Percentiles rank a stretch among this genome's conserved stretches.
phyloP scores from a whole-genome alignment of 2,113 vertebrate species.

The Gallinago media region DNA sequence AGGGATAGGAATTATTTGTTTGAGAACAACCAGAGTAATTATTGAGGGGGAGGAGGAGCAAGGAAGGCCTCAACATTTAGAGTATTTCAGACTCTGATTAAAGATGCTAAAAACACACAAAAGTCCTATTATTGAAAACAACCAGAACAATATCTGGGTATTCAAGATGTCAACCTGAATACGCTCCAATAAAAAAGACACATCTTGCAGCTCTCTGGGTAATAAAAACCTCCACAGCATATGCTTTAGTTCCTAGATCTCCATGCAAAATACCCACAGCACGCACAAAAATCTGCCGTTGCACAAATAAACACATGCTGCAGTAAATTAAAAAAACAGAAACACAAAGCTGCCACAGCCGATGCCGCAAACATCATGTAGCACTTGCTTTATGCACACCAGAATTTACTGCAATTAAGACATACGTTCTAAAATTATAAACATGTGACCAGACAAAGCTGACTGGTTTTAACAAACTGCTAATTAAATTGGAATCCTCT shows the following conservation, averaged over 20 bases:
- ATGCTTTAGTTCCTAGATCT: conserved; percentile 5
- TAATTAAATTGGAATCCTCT: conserved; percentile 64
- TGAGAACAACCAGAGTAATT: conserved; percentile 17
- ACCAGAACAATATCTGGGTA: neutral
- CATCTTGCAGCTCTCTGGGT: neutral
- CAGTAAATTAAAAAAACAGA: neutral
- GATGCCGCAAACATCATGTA: neutral
- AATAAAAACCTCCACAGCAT: conserved; percentile 8
- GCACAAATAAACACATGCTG: conserved; percentile 32
- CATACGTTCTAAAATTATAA: conserved; percentile 36
- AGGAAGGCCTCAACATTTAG: neutral
- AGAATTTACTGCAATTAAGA: conserved; percentile 42
- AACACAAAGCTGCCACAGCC: neutral
- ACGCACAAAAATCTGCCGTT: neutral
- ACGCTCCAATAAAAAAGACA: conserved; percentile 6
- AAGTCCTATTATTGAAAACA: neutral
- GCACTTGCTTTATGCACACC: conserved; percentile 12
- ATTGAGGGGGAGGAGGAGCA: neutral
- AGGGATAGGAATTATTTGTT: neutral
- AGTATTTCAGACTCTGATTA: neutral
- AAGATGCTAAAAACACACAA: neutral
- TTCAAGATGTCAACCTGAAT: conserved; percentile 49
- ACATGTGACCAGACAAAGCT: conserved; percentile 40
- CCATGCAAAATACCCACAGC: neutral
- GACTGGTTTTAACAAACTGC: conserved; percentile 33